Conservation (phyloP, 2,797 vertebrate genomes). For the Tokudaia tokunoshimensis region DNA sequence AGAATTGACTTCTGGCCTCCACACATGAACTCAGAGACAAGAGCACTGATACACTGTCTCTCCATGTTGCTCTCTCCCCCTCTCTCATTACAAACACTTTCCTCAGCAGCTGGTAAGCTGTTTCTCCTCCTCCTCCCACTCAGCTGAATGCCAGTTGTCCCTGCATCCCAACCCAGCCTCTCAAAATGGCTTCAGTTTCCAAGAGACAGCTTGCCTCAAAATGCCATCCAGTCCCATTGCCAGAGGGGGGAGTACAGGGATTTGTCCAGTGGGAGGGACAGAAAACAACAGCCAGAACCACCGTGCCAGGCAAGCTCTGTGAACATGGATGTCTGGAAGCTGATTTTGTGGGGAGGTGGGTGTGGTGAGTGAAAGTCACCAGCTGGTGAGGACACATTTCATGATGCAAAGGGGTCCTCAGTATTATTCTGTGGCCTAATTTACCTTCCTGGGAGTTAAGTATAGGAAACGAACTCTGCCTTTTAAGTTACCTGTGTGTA, state of each 20-base stretch:
- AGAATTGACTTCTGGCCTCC: background rate
- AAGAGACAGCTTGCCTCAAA: conserved; percentile 77
- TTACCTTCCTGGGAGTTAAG: conserved; percentile 13
- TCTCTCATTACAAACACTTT: conserved; percentile 52
- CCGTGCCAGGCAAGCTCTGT: background rate
- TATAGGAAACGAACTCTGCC: background rate
- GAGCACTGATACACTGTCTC: background rate
- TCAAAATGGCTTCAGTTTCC: conserved; percentile 66
- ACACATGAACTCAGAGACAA: background rate
- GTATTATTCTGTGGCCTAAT: background rate
- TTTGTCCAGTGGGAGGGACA: conserved; percentile 24
- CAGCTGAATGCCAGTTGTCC: conserved; percentile 66
- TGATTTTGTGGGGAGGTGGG: background rate
- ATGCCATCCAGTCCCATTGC: conserved; percentile 61
- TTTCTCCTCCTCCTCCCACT: conserved; percentile 52
- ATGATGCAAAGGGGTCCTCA: background rate
- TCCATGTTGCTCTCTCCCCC: background rate
- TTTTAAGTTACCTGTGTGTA: background rate
- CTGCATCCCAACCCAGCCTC: conserved; percentile 45
- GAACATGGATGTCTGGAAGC: background rate
- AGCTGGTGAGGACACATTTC: background rate
- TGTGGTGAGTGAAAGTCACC: background rate
- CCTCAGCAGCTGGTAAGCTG: conserved; percentile 69
- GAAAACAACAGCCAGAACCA: conserved; percentile 41
- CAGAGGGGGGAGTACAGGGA: conserved; percentile 44